Evolutionary conservation across 2,797 vertebrate species (phyloP), one percentile per base, ranked within the genome.

Genomic region (Uromys caudimaculatus): DNA sequence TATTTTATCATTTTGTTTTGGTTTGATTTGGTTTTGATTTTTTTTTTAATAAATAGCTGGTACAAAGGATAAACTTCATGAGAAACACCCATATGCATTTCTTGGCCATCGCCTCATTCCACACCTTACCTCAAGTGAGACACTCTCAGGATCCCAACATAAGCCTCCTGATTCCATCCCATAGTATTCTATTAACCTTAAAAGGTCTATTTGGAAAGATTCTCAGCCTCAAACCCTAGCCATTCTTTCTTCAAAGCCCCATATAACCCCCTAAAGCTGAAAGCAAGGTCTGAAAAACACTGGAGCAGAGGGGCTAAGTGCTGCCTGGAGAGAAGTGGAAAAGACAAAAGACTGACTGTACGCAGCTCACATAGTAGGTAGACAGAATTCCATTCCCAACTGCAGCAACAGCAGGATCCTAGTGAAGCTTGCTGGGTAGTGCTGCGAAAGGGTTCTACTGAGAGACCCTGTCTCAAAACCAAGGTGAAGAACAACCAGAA

Each of bases 171-270:
- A 69, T 32, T 60, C 81, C 62, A 24, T 52, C 11, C 19, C 60
- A 60, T 91, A 77, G 27, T 58, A 64, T 86, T 73, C 73, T 91
- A 47, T 52, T 81, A 41, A 64, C 21, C 11, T 81, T 82, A 50
- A 29, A 38, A 79, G 75, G 38, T 69, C 44, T 54, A n/a, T 23
- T 29, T 75, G 52, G 47, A 78, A 58, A 64, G 67, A 64, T 29
- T 77, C 32, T 10, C 32, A 81, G 32, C 69, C 23, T 82, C 85
- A 83, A 54, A 75, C 23, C 62, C 54, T 13, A 84, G 35, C 41
- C 24, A 12, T 38, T 62, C 6, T 89, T 89, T 16, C 67, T 71
- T 16, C 6, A 62, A 69, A 44, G 17, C 21, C 47, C 58, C 32
- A 1, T 21, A 9, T 0, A 85, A 44, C 3, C 32, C 29, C 73